Percentiles rank a stretch among this genome's conserved stretches.
phyloP scores from a whole-genome alignment of 2,888 invertebrate genomes.

The Metellina segmentata region DNA sequence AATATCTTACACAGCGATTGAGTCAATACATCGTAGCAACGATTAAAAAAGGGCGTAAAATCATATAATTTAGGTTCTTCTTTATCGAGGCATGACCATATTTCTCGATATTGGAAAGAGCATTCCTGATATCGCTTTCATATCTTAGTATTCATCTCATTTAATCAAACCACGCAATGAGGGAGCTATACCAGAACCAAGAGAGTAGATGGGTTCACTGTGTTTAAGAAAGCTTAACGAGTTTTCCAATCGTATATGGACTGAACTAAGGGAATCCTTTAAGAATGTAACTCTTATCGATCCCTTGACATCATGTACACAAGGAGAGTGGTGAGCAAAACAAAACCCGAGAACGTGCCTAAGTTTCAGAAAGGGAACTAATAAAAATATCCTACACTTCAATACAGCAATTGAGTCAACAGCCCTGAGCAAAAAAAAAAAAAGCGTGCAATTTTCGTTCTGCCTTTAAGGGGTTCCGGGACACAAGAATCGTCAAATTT shows the following conservation, averaged over 20 bases:
- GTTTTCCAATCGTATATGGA: not conserved
- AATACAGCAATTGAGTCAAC: too few species aligned
- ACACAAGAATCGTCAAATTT: too few species aligned
- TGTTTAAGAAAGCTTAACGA: not conserved
- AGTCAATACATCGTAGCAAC: constrained; percentile 29
- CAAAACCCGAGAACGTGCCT: too few species aligned
- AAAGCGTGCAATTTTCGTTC: too few species aligned
- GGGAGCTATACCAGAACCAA: not conserved
- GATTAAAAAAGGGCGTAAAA: constrained; percentile 8
- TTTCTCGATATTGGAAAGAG: constrained; percentile 27
- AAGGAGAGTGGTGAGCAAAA: too few species aligned
- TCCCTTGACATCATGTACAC: too few species aligned
- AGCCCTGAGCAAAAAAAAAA: too few species aligned
- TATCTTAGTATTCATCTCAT: constrained; percentile 48
- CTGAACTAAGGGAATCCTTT: not conserved
- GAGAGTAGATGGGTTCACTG: not conserved
- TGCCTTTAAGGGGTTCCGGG: too few species aligned
- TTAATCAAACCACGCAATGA: constrained; percentile 42
- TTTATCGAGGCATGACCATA: constrained; percentile 58
- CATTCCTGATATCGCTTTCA: not conserved
- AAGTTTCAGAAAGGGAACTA: too few species aligned
- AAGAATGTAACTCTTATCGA: too few species aligned
- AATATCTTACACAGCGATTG: not conserved
- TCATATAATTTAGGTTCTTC: constrained; percentile 39
- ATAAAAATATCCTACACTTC: too few species aligned